phyloP scores from a whole-genome alignment of 2,113 vertebrate genomes.

The Macquaria ambigua region DNA sequence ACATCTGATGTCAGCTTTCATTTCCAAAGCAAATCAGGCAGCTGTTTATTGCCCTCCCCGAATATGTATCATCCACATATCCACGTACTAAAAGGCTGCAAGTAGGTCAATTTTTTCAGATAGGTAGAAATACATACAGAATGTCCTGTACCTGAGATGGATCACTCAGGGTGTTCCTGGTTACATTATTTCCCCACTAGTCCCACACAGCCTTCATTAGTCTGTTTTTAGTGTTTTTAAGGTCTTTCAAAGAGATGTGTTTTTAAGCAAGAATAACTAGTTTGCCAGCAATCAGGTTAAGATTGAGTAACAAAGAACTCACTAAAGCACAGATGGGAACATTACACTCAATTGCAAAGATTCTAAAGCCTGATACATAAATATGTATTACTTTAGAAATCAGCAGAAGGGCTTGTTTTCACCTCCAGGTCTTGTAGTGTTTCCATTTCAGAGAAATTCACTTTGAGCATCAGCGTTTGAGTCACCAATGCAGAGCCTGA shows the following conservation, averaged over 20 bases:
- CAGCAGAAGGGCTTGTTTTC: conserved; percentile 45
- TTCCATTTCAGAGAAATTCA: conserved; percentile 48
- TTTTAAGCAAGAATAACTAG: conserved; percentile 45
- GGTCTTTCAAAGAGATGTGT: conserved; percentile 30
- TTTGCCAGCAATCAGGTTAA: conserved; percentile 51
- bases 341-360: conserved; percentile 29
- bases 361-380: conserved; percentile 53
- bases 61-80: conserved; percentile 33
- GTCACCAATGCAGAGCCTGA: conserved; percentile 43
- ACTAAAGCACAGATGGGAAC: conserved; percentile 49
- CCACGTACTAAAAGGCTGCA: background rate
- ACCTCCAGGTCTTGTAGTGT: conserved; percentile 38
- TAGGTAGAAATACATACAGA: background rate
- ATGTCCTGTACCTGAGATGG: conserved; percentile 18
- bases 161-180: conserved; percentile 31
- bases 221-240: conserved; percentile 49
- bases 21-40: conserved; percentile 61
- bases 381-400: conserved; percentile 49
- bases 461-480: conserved; percentile 36
- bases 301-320: conserved; percentile 42
- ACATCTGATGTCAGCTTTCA: conserved; percentile 54
- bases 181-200: conserved; percentile 1
- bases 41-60: conserved; percentile 30
- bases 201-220: conserved; percentile 14
- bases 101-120: conserved; percentile 23